These are phyloP conservation scores for Chauna torquata DNA, from an alignment of 2,113 vertebrate species.

Conservation along the genomic window DNA sequence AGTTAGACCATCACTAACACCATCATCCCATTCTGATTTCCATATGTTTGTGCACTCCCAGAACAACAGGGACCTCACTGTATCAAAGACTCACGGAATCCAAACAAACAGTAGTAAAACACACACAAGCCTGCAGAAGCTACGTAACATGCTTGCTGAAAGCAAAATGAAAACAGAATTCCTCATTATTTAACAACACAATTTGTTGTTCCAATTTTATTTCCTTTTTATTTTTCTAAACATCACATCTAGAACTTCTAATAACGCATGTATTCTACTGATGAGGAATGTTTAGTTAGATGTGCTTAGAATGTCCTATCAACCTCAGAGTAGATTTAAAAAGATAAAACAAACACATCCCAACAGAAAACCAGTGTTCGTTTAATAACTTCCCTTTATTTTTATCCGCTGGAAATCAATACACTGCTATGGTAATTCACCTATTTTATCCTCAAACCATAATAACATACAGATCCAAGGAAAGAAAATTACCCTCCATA, in stretches of 20 bases:
- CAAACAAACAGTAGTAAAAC: neutral
- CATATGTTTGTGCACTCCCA: neutral
- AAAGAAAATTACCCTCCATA: conserved; percentile 13
- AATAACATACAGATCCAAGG: neutral
- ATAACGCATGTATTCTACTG: neutral
- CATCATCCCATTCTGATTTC: neutral
- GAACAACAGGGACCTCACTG: neutral
- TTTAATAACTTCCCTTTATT: conserved; percentile 19
- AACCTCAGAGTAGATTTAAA: conserved; percentile 4
- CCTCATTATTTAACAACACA: neutral
- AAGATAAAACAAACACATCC: neutral
- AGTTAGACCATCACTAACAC: neutral
- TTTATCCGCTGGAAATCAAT: conserved; percentile 20
- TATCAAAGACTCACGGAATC: neutral
- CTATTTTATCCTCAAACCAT: neutral
- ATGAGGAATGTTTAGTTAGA: neutral
- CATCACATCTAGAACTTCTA: neutral
- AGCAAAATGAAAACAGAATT: neutral
- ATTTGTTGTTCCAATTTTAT: neutral
- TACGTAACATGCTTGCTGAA: neutral
- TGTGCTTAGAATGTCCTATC: neutral
- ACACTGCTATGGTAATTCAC: neutral
- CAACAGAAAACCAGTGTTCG: neutral
- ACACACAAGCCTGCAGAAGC: neutral
- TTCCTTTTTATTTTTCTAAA: neutral